phyloP scores from a whole-genome alignment of 2,888 invertebrate genomes.

The Pollenia griseotomentosa region DNA sequence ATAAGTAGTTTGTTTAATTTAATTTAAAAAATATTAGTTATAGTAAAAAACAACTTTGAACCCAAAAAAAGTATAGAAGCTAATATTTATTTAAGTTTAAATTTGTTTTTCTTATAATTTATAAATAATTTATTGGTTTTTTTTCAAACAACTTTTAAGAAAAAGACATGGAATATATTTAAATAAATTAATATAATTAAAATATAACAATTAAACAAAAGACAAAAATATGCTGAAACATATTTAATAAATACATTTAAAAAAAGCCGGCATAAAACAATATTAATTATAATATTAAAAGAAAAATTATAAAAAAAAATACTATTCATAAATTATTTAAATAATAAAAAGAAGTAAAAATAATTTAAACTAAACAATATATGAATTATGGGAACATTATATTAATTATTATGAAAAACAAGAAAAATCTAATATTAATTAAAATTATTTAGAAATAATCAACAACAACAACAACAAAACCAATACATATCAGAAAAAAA shows the following conservation, averaged over 20 bases:
- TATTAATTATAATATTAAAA: conserved; percentile 68
- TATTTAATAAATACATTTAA: conserved; percentile 63
- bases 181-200: conserved; percentile 62
- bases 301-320: conserved; percentile 57
- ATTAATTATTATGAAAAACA: conserved; percentile 67
- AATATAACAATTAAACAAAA: conserved; percentile 55
- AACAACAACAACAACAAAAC: conserved; percentile 74
- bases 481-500: conserved; percentile 76
- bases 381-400: conserved; percentile 83
- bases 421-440: conserved; percentile 45
- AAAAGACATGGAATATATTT: conserved; percentile 75
- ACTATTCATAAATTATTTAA: conserved; percentile 70
- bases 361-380: conserved; percentile 79
- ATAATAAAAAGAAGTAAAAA: conserved; percentile 46
- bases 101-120: conserved; percentile 56
- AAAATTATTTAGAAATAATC: conserved; percentile 71
- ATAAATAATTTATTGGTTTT: conserved; percentile 37
- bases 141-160: conserved; percentile 35
- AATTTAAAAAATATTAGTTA: conserved; percentile 37
- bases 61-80: conserved; percentile 75
- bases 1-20: conserved; percentile 28
- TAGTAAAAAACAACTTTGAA: conserved; percentile 54
- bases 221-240: conserved; percentile 74
- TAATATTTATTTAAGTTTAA: conserved; percentile 71
- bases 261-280: conserved; percentile 73